Evolutionary conservation across 2,888 invertebrate species (phyloP), one percentile per base, ranked within the genome.

Genomic region (Himalopsyche tibetana): DNA sequence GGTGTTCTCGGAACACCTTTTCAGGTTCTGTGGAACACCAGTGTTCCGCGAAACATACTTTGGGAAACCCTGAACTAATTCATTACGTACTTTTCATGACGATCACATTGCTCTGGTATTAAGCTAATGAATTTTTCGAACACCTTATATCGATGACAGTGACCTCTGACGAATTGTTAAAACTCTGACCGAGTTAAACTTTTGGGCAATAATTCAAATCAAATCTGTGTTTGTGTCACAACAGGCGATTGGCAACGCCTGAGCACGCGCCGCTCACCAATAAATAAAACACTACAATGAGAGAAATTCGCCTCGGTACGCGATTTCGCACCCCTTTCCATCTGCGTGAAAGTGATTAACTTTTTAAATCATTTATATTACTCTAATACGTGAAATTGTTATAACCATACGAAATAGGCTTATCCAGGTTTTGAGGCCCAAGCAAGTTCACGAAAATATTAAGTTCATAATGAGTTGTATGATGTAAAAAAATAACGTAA

Each of bases 241-340:
- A 63, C 63, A 63, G 63, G 6, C 63, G 63, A 63, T 63, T 63
- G 19, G 63, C 63, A 28, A 63, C 63, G 63, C 63, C 63, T 63
- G 28, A n/a, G 9, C 63, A 28, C 63, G 63, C 63, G 63, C 19
- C 9, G 15, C 63, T 63, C 28, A 19, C 63, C 63, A 63, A 63
- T 63, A 63, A 63, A 63, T 63, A 63, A 63, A 63, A 63, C 63
- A 63, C 63, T 28, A 63, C 63, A 63, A 63, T 63, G 63, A 63
- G 8, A 63, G 63, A 4, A 6, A 63, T 63, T 63, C 63, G 63
- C 19, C 28, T 4, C 63, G 28, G 19, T 63, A 11, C 28, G 63
- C 63, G n/a, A 63, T 19, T 9, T 3, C 28, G 28, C 19, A 63
- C 63, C 63, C 63, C 63, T 63, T 63, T 63, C 51, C 19, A 19